Percentiles rank a stretch among this genome's conserved stretches.
phyloP scores from a whole-genome alignment of 2,113 vertebrate genomes.

The Scomber japonicus region DNA sequence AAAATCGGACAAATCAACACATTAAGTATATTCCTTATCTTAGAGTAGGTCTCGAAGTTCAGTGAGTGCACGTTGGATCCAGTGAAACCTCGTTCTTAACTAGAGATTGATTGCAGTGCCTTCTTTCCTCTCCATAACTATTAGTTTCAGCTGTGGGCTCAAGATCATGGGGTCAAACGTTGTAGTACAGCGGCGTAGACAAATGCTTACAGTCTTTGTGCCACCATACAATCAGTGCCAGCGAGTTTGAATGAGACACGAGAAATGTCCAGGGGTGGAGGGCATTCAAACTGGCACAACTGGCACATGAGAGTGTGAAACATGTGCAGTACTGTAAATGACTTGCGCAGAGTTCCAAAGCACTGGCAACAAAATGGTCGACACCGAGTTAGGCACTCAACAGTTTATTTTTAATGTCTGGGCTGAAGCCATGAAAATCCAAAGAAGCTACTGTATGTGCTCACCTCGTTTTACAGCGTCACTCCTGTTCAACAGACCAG shows the following conservation, averaged over 20 bases:
- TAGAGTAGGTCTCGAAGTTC: constrained; percentile 49
- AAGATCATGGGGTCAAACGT: constrained; percentile 38
- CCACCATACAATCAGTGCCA: constrained; percentile 41
- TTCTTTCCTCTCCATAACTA: constrained; percentile 56
- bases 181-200: background rate
- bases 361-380: constrained; percentile 48
- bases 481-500: constrained; percentile 29
- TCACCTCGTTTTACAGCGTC: constrained; percentile 46
- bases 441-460: constrained; percentile 57
- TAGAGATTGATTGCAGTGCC: constrained; percentile 58
- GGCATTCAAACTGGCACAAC: constrained; percentile 34
- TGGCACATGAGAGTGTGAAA: constrained; percentile 34
- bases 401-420: constrained; percentile 76
- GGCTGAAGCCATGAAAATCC: constrained; percentile 57
- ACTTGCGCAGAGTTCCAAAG: constrained; percentile 37
- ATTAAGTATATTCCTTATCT: constrained; percentile 53
- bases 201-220: constrained; percentile 13
- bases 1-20: constrained; percentile 31
- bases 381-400: constrained; percentile 23
- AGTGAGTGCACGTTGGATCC: constrained; percentile 62
- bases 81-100: constrained; percentile 44
- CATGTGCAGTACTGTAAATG: constrained; percentile 56
- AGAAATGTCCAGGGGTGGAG: constrained; percentile 36
- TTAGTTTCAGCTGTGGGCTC: constrained; percentile 63
- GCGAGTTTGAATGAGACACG: constrained; percentile 35